Percentiles rank a stretch among this genome's conserved stretches.
Conservation (phyloP, 2,888 invertebrate species). For the Synergus umbraculus region DNA sequence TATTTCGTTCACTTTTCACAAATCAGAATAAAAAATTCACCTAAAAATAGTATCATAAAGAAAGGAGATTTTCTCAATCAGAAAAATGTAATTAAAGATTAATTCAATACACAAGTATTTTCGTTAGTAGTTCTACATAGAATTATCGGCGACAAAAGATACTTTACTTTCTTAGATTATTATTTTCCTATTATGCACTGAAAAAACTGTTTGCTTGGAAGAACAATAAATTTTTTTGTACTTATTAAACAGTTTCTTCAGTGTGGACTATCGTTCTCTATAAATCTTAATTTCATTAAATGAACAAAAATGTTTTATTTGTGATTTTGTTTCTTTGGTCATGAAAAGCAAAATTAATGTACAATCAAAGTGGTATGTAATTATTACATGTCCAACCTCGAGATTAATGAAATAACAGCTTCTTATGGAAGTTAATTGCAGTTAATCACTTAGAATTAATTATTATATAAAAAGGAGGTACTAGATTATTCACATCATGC, state of each 20-base stretch:
- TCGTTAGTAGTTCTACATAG: neutral
- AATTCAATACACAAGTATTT: neutral
- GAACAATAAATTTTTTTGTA: too few relatives aligned
- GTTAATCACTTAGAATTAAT: neutral
- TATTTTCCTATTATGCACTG: too few relatives aligned
- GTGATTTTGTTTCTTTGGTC: neutral
- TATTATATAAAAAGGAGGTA: neutral
- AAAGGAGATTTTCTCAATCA: neutral
- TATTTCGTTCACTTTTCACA: neutral
- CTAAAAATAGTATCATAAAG: neutral
- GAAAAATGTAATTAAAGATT: neutral
- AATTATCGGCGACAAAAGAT: neutral
- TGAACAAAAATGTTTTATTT: neutral
- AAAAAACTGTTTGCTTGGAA: too few relatives aligned
- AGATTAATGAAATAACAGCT: neutral
- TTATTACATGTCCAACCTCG: neutral
- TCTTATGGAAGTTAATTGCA: neutral
- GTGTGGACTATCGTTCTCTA: neutral
- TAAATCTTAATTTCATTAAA: neutral
- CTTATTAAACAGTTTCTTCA: too few relatives aligned
- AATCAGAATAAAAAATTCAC: neutral
- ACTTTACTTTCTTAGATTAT: neutral
- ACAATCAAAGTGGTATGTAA: neutral
- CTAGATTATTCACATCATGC: slow-evolving; percentile 19
- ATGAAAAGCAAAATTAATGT: neutral